phyloP scores from a whole-genome alignment of 2,888 invertebrate genomes.

The Phaedon cochleariae region DNA sequence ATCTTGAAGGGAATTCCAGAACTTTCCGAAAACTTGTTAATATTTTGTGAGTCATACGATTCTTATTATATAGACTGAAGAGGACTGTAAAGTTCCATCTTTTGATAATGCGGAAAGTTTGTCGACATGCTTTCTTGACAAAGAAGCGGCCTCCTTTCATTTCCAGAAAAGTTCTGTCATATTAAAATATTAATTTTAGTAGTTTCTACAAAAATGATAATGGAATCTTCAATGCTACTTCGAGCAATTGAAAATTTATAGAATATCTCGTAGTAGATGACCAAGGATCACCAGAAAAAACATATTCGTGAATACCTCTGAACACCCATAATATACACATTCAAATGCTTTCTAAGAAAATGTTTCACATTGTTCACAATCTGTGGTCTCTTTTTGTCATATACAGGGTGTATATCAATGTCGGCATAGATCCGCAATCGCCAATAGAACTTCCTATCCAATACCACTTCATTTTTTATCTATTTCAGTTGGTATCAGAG shows the following conservation, averaged over 20 bases:
- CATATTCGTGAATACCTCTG: too few species aligned
- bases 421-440: too few species aligned
- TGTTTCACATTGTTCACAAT: too few species aligned
- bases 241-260: background rate
- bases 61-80: conserved; percentile 45
- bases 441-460: too few species aligned
- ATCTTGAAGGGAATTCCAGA: conserved; percentile 40
- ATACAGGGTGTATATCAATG: too few species aligned
- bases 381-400: too few species aligned
- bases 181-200: background rate
- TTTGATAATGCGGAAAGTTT: conserved; percentile 40
- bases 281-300: too few species aligned
- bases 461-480: too few species aligned
- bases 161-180: background rate
- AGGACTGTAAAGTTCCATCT: conserved; percentile 33
- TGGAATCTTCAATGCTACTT: background rate
- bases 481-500: too few species aligned
- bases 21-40: conserved; percentile 46
- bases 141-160: conserved; percentile 17
- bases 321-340: too few species aligned
- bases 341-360: too few species aligned
- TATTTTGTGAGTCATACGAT: conserved; percentile 46
- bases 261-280: background rate
- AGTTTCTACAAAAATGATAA: background rate
- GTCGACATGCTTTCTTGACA: conserved; percentile 32